A percentile compares a stretch with the other conserved stretches of the same genome.
phyloP scores from a whole-genome alignment of 2,888 invertebrate genomes.

The Parascotia fuliginaria region DNA sequence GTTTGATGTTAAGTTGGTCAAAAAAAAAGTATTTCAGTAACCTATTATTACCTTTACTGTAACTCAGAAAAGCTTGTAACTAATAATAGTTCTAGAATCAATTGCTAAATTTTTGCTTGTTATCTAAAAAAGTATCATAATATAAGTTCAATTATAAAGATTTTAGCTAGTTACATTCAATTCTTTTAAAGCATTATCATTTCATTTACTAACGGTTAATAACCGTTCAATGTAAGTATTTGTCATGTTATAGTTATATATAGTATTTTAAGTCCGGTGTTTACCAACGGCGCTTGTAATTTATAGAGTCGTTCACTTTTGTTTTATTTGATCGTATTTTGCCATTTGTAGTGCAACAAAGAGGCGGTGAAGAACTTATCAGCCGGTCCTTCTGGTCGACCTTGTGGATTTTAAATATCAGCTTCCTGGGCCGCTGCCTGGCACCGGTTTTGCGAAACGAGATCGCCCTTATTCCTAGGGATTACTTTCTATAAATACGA shows the following conservation, averaged over 20 bases:
- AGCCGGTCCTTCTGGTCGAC: constrained; percentile 56
- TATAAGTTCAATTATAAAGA: too few species aligned
- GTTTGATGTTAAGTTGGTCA: too few species aligned
- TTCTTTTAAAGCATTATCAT: too few species aligned
- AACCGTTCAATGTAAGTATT: background rate
- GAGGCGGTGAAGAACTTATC: constrained; percentile 61
- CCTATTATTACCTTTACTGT: too few species aligned
- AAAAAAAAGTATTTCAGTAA: too few species aligned
- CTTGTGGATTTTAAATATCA: constrained; percentile 73
- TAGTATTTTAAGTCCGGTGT: background rate
- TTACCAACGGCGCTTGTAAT: background rate
- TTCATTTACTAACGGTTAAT: too few species aligned
- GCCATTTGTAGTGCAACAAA: constrained; percentile 40
- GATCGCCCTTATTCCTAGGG: constrained; percentile 69
- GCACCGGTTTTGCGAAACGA: constrained; percentile 73
- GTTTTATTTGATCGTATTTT: constrained; percentile 23
- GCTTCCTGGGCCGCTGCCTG: constrained; percentile 70
- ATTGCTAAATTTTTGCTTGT: too few species aligned
- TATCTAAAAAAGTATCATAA: too few species aligned
- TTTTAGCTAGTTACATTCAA: too few species aligned
- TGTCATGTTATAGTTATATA: background rate
- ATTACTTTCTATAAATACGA: constrained; percentile 75
- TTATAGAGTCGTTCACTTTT: constrained; percentile 14
- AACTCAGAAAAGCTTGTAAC: too few species aligned
- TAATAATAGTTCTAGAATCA: too few species aligned